Evolutionary conservation across 2,888 invertebrate species (phyloP), one percentile per base, ranked within the genome.

Genomic region (Melipona bicolor): DNA sequence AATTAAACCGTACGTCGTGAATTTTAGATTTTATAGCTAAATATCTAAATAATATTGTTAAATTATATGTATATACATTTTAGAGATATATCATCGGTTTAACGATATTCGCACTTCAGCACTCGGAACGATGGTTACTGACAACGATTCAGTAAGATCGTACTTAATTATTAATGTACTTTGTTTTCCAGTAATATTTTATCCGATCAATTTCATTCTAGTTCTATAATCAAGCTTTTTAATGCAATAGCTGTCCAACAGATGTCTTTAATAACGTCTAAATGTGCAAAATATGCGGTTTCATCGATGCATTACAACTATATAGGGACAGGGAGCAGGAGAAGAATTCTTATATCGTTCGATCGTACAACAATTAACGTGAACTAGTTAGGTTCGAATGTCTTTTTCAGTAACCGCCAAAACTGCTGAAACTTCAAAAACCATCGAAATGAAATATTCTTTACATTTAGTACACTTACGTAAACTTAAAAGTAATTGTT

Each of bases 331-430:
- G 64, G 56, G 71, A 77, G 61, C 9, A 9, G 43, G 36, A 36
- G 36, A 9, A 43, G 70, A 77, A 67, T 68, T 79, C 68, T 27
- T 77, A 81, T 85, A 80, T 43, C 77, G 49, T 80, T 61, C 79
- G 78, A 61, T 79, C 77, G 72, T 68, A 36, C 84, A 89, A 88
- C 88, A 87, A 87, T 70, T 75, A 87, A 87, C 86, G 64, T 87
- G 49, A 79, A 83, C 83, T 43, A 43, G 62, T 85, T 72, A 81
- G 24, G 67, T 59, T 75, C 62, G 67, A 80, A 64, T 77, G 49
- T 54, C 24, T 62, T 54, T 80, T 79, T 36, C 67, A 69, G 69
- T 82, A 89, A 88, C 87, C 86, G 89, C 87, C 88, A 81, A 88
- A 81, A 88, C 52, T 75, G 77, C 68, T 75, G 70, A 56, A 75